Conservation (phyloP, 2,113 vertebrate genomes). For the human region GRCh38 chr6:52330501-52331000, state of each 20-base stretch:
- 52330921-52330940: not conserved
- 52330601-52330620: not conserved
- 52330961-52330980: too few relatives aligned
- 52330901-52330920: not conserved
- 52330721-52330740: not conserved
- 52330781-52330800: not conserved
- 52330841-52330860: conserved; percentile 23
- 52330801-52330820: not conserved
- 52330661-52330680: not conserved
- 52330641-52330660: not conserved
- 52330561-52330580: not conserved
- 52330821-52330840: not conserved
- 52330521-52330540: not conserved
- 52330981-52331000: too few relatives aligned
- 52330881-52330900: conserved; percentile 12
- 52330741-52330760: not conserved
- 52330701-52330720: not conserved
- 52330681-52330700: not conserved
- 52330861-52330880: not conserved
- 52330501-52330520: not conserved
- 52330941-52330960: not conserved
- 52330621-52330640: not conserved
- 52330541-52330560: not conserved
- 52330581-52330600: not conserved
- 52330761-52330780: not conserved